Percentiles rank a stretch among this genome's conserved stretches.
Conservation (phyloP, 2,888 invertebrate species). For the Morinoia aosen region DNA sequence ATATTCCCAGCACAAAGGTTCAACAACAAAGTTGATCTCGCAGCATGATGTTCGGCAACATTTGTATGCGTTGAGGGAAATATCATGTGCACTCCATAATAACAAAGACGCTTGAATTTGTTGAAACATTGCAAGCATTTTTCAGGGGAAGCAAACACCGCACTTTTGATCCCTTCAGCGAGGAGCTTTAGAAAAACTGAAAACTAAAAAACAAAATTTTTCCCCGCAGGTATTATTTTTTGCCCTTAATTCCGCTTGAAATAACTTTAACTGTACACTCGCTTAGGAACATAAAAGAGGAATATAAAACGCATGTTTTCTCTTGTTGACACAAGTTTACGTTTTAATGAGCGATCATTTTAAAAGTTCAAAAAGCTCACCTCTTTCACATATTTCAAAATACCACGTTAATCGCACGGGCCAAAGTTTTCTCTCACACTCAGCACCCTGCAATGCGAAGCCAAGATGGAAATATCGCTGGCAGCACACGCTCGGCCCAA, state of each 20-base stretch:
- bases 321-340: neutral
- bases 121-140: too few species aligned
- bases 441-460: neutral
- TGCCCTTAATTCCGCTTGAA: neutral
- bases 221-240: neutral
- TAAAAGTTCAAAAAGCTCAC: too few species aligned
- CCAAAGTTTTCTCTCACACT: neutral
- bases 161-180: too few species aligned
- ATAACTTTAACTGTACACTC: neutral
- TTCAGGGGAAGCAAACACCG: too few species aligned
- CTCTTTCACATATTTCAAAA: neutral
- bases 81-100: too few species aligned
- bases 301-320: neutral
- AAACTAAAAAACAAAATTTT: neutral
- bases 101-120: too few species aligned
- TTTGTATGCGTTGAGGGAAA: too few species aligned
- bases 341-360: too few species aligned
- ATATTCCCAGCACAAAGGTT: too few species aligned
- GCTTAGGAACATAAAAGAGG: neutral
- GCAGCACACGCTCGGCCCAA: neutral
- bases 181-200: too few species aligned
- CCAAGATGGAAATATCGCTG: neutral
- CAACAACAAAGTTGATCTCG: too few species aligned
- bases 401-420: neutral
- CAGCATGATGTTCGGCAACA: too few species aligned